Evolutionary conservation across 2,888 invertebrate genomes (phyloP).

Genomic region (Pterobdella sp.): DNA sequence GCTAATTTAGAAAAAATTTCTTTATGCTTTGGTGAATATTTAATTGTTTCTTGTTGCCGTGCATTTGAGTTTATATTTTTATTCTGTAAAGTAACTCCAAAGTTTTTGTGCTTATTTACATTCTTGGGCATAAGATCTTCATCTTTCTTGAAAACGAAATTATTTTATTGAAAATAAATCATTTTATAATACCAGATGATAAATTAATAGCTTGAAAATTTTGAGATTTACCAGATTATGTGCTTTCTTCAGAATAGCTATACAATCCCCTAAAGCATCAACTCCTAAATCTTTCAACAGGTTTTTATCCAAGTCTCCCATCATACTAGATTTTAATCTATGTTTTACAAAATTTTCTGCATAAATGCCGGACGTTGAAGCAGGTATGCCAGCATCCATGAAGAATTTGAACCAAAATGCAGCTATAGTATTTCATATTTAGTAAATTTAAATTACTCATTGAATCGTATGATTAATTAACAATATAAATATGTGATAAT

Average conservation of each 20-base stretch:
- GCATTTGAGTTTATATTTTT: no score
- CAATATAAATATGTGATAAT: not conserved
- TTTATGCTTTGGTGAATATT: no score
- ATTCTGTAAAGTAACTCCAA: no score
- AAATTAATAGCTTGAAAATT: no score
- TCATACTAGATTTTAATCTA: conserved; percentile 75
- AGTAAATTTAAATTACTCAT: not conserved
- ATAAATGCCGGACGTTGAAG: conserved; percentile 70
- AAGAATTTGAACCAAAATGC: conserved; percentile 74
- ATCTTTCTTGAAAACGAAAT: not conserved
- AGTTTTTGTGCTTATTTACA: no score
- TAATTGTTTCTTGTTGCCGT: no score
- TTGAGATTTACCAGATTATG: conserved; percentile 5
- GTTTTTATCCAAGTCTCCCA: conserved; percentile 75
- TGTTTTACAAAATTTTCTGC: conserved; percentile 78
- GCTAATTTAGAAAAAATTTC: no score
- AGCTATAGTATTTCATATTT: not conserved
- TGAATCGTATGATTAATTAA: not conserved
- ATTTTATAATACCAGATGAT: no score
- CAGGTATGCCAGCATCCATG: conserved; percentile 72
- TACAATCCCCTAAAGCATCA: conserved; percentile 61
- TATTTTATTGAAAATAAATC: not conserved
- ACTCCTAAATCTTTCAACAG: conserved; percentile 82
- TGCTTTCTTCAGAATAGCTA: conserved; percentile 61
- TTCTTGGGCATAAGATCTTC: no score